Percentiles rank a stretch among this genome's conserved stretches.
These are phyloP conservation scores for Apus apus DNA, from an alignment of 2,113 vertebrate genomes.

Conservation along the genomic window DNA sequence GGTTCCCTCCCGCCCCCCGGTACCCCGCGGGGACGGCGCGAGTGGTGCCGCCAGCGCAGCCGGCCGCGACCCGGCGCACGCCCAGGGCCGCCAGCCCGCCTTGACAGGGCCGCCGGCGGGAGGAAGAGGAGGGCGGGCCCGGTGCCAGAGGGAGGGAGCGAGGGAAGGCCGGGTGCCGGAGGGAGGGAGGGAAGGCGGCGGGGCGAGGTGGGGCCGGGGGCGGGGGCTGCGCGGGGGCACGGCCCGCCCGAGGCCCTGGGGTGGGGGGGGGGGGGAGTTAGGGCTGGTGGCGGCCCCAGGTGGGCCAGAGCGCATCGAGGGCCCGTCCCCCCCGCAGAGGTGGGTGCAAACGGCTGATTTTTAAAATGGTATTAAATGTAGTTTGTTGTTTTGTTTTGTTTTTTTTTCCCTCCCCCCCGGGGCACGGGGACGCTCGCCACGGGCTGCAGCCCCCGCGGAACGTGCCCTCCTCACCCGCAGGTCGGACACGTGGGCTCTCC, in stretches of 20 bases:
- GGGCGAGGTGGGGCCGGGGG: background rate
- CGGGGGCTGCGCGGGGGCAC: background rate
- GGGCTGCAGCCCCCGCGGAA: background rate
- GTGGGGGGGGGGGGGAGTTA: too few species aligned
- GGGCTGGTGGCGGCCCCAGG: background rate
- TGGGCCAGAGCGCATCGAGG: background rate
- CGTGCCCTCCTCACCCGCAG: background rate
- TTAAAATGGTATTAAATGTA: background rate
- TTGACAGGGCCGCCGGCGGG: background rate
- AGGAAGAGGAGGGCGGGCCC: too few species aligned
- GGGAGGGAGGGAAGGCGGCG: background rate
- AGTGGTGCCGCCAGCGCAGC: background rate
- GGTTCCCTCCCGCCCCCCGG: too few species aligned
- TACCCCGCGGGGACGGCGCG: background rate
- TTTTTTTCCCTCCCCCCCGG: too few species aligned
- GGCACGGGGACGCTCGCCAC: background rate
- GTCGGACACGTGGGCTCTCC: background rate
- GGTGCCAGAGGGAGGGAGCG: background rate
- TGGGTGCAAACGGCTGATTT: background rate
- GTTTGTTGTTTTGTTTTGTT: too few species aligned
- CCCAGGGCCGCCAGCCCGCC: too few species aligned
- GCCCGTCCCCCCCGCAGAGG: background rate
- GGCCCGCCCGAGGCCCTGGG: background rate
- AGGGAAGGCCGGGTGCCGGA: too few species aligned
- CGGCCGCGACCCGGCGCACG: too few species aligned